Evolutionary conservation across 1,140 invertebrate genomes (phyloP), one percentile per base, ranked within the genome.

Genomic region (Aphis gossypii): DNA sequence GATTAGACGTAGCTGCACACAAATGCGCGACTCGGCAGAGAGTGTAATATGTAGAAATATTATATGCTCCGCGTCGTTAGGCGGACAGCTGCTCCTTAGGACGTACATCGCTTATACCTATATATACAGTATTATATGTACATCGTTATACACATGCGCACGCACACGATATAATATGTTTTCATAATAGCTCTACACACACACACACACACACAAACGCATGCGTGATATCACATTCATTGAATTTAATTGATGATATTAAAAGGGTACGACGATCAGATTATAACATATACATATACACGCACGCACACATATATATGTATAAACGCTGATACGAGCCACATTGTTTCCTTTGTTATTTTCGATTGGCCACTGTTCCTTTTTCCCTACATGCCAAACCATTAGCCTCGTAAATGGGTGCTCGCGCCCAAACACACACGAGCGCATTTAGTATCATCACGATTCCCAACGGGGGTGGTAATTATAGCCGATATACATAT

Each of bases 171-270:
- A 82, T 18, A n/a, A 14, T 14, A 82, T 38, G n/a, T 82, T 38
- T 82, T 82, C n/a, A 82, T 82, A 82, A 82, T 82, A 35, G 1
- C 38, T 30, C 8, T 30, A 9, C 7, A 41, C 82, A 41, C 76
- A 21, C 83, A 25, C 83, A 25, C 56, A 14, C 56, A 9, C 4
- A 76, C 60, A 18, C 60, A 30, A 14, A 14, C 14, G 60, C 60
- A n/a, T 35, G 60, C 60, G 60, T n/a, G 60, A 76, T 76, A 76
- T 76, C 30, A n/a, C 60, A 76, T 41, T 46, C 83, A 44, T 86
- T 44, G 83, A 86, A 86, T 86, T 86, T 86, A 44, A 86, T 86
- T 44, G 83, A 86, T 44, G 41, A 86, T 46, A 86, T 86, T 86
- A 86, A 86, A 86, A 86, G 38, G 83, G 83, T 86, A 44, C 38